Percentiles rank a stretch among this genome's conserved stretches.
Evolutionary conservation across 2,113 vertebrate genomes (phyloP).

Genomic region (Harpagus bidentatus): DNA sequence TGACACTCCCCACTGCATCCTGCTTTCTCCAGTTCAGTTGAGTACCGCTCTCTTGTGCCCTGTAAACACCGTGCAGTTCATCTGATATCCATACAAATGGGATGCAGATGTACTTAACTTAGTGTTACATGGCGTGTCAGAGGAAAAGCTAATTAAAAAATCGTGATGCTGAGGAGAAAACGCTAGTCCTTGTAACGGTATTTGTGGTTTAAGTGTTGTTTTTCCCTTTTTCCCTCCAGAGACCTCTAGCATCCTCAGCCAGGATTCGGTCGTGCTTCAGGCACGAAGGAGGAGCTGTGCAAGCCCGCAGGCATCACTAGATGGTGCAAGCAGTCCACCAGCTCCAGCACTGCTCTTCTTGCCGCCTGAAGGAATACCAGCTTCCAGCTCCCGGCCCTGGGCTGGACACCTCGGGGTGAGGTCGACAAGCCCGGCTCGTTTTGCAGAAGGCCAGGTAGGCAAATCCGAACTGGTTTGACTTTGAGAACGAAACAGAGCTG

Average conservation of each 20-base stretch:
- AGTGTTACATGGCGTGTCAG: too few relatives aligned
- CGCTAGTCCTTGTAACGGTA: background rate
- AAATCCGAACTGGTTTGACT: background rate
- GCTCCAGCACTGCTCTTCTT: background rate
- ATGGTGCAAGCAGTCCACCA: background rate
- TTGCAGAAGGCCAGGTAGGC: background rate
- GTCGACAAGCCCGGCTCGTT: accelerated
- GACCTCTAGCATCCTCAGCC: background rate
- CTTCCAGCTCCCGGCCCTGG: accelerated
- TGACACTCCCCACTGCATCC: background rate
- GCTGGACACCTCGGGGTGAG: too few relatives aligned
- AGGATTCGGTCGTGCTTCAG: accelerated
- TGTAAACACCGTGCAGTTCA: background rate
- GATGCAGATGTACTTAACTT: background rate
- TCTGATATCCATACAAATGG: background rate
- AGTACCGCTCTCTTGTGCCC: background rate
- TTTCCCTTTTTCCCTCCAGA: background rate
- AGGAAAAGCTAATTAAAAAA: background rate
- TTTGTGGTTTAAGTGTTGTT: background rate
- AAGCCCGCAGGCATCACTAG: background rate
- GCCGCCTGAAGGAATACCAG: accelerated
- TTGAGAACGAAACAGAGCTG: background rate
- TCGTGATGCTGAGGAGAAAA: background rate
- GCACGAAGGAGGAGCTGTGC: background rate
- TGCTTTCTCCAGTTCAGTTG: background rate